A percentile compares a stretch with the other conserved stretches of the same genome.
phyloP scores from a whole-genome alignment of 2,113 vertebrate species.

The Strix uralensis region DNA sequence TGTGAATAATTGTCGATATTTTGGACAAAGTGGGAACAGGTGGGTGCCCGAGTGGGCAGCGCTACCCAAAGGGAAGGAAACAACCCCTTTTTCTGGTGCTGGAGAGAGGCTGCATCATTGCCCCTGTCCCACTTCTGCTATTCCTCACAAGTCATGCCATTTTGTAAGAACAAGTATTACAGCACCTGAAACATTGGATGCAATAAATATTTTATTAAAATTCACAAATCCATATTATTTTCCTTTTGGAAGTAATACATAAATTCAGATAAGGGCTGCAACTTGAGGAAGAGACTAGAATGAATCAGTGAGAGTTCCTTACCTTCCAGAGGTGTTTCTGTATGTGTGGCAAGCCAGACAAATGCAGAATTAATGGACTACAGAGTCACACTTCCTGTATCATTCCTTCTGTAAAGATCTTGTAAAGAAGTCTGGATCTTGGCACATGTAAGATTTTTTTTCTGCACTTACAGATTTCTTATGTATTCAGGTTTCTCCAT shows the following conservation, averaged over 20 bases:
- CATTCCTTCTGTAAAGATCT: not conserved
- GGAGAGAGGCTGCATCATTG: not conserved
- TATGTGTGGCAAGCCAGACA: not conserved
- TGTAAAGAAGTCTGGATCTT: not conserved
- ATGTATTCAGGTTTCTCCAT: not conserved
- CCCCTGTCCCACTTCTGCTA: not conserved
- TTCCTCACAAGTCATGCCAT: not conserved
- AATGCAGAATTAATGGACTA: not conserved
- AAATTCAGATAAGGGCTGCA: not conserved
- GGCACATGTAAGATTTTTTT: not conserved
- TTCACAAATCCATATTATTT: not conserved
- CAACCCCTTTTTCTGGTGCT: not conserved
- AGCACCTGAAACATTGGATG: not conserved
- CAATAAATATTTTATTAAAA: not conserved
- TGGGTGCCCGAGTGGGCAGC: rapidly evolving
- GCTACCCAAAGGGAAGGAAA: rapidly evolving
- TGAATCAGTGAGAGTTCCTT: not conserved
- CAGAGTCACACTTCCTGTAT: not conserved
- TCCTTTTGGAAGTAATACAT: not conserved
- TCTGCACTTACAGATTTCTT: not conserved
- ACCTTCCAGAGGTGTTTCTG: not conserved
- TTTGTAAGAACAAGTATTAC: not conserved
- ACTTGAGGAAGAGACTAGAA: not conserved
- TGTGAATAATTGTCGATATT: not conserved
- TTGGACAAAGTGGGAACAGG: not conserved